Evolutionary conservation across 1,140 invertebrate genomes (phyloP).

Genomic region (Heliconius melpomene): DNA sequence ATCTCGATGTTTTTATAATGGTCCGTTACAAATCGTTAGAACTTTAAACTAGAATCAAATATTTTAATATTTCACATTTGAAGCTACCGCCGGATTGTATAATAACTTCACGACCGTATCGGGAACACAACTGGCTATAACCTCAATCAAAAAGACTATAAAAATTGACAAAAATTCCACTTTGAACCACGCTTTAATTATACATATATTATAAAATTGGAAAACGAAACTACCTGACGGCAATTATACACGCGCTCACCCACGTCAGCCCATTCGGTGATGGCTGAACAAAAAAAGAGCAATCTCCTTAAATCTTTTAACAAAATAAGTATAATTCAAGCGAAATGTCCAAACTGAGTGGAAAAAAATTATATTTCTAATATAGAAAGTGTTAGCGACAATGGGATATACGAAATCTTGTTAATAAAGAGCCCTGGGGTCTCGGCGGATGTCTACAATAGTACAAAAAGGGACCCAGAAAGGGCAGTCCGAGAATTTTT

Average conservation of each 20-base stretch:
- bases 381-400: constrained; percentile 79
- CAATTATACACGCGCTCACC: constrained; percentile 78
- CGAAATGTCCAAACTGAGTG: constrained; percentile 75
- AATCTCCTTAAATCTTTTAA: constrained; percentile 74
- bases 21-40: constrained; percentile 67
- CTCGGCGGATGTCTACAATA: constrained; percentile 58
- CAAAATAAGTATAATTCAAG: constrained; percentile 78
- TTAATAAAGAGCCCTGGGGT: constrained; percentile 74
- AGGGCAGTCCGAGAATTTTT: constrained; percentile 58
- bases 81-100: constrained; percentile 65
- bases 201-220: constrained; percentile 74
- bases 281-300: constrained; percentile 65
- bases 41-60: constrained; percentile 54
- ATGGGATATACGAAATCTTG: constrained; percentile 79
- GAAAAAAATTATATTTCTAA: constrained; percentile 66
- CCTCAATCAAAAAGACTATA: constrained; percentile 78
- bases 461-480: constrained; percentile 56
- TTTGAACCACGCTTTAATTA: constrained; percentile 77
- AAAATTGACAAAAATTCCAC: constrained; percentile 79
- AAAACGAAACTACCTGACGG: constrained; percentile 71
- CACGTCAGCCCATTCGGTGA: constrained; percentile 74
- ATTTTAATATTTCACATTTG: constrained; percentile 62
- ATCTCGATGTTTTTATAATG: constrained; percentile 69
- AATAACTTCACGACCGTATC: constrained; percentile 56
- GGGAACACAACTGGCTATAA: constrained; percentile 62